Evolutionary conservation across 2,113 vertebrate species (phyloP).

Genomic region (Sialia sialis): DNA sequence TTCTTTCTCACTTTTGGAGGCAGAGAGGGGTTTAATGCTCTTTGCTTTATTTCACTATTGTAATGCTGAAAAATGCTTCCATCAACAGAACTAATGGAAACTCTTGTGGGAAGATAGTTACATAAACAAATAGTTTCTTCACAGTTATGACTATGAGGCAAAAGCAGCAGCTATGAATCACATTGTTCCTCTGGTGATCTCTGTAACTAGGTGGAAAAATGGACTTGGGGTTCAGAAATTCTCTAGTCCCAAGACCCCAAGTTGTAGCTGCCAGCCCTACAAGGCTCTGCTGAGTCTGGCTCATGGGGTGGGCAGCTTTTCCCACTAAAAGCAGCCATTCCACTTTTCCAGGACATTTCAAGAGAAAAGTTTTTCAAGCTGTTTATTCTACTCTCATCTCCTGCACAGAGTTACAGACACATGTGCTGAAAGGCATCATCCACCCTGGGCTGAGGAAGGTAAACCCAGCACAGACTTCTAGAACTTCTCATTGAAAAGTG

Average conservation of each 20-base stretch:
- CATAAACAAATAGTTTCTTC: neutral
- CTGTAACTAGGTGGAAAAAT: fast-evolving
- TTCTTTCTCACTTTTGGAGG: neutral
- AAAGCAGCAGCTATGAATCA: neutral
- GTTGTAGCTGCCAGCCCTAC: neutral
- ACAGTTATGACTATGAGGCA: neutral
- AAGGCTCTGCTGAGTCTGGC: neutral
- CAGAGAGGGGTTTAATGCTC: neutral
- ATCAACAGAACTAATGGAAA: conserved; percentile 1
- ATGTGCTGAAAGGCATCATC: neutral
- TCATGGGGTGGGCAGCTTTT: fast-evolving
- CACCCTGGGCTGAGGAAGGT: neutral
- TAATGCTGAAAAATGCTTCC: conserved; percentile 14
- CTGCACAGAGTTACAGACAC: neutral
- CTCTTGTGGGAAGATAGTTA: neutral
- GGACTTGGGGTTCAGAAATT: neutral
- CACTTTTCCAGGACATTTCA: neutral
- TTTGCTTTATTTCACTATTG: neutral
- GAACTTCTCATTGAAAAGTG: neutral
- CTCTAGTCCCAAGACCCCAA: neutral
- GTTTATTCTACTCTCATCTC: neutral
- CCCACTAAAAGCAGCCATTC: neutral
- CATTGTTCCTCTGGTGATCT: neutral
- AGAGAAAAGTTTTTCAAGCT: neutral
- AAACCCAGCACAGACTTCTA: neutral